Conservation (phyloP, 1,140 invertebrate species). For the Probaryconus sp. region DNA sequence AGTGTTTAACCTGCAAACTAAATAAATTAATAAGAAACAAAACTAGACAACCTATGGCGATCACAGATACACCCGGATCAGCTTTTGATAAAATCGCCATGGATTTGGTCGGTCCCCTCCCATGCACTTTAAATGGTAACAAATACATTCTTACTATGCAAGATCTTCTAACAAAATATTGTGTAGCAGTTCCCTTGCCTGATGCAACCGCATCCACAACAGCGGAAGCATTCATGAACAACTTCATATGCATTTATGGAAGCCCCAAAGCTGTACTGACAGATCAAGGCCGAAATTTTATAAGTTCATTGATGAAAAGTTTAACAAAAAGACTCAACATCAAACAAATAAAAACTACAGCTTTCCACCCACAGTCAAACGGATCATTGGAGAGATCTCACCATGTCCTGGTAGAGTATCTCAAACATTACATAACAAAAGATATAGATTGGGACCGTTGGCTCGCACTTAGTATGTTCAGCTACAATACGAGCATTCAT, state of each 20-base stretch:
- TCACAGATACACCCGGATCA: no score
- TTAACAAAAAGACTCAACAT: constrained; percentile 43
- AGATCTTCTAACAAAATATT: no score
- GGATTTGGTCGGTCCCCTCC: no score
- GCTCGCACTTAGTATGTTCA: not conserved
- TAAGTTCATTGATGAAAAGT: not conserved
- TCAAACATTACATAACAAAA: not conserved
- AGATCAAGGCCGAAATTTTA: no score
- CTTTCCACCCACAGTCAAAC: constrained; percentile 58
- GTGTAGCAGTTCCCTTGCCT: no score
- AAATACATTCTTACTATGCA: no score
- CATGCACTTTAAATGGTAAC: no score
- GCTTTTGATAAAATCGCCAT: no score
- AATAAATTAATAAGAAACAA: no score
- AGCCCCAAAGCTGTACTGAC: no score
- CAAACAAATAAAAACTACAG: constrained; percentile 49
- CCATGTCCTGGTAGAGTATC: constrained; percentile 25
- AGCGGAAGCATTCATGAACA: not conserved
- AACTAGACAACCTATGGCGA: no score
- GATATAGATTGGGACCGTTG: constrained; percentile 1
- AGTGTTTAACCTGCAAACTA: no score
- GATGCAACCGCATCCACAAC: not conserved
- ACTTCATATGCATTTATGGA: not conserved
- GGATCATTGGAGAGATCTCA: constrained; percentile 57
- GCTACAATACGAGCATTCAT: constrained; percentile 3